Conservation (phyloP, 2,797 vertebrate genomes). For the Eutrigla gurnardus region DNA sequence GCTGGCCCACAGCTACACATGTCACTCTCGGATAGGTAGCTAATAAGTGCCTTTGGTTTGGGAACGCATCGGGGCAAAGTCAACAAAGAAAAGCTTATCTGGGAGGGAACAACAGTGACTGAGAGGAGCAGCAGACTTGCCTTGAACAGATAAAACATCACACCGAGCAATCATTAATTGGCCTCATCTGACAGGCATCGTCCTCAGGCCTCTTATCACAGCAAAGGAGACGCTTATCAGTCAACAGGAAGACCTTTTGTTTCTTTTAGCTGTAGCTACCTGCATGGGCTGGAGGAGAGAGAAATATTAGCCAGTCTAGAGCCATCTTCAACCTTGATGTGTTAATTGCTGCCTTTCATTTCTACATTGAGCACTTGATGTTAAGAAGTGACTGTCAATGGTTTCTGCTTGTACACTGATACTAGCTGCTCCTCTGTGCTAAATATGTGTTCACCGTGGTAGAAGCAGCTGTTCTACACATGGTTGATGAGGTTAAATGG, state of each 20-base stretch:
- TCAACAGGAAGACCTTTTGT: constrained; percentile 49
- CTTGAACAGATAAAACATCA: constrained; percentile 70
- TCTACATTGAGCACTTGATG: constrained; percentile 49
- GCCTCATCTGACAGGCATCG: constrained; percentile 70
- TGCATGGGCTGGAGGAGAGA: constrained; percentile 33
- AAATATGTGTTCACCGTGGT: constrained; percentile 17
- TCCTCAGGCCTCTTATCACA: constrained; percentile 67
- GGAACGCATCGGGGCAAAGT: constrained; percentile 68
- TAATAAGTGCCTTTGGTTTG: constrained; percentile 63
- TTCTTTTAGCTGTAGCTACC: constrained; percentile 48
- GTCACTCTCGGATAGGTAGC: constrained; percentile 72
- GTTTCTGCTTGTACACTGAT: constrained; percentile 30
- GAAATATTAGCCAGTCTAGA: background rate
- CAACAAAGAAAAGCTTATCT: constrained; percentile 71
- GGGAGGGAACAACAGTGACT: constrained; percentile 53
- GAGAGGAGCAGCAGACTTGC: constrained; percentile 55
- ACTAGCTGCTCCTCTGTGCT: constrained; percentile 7
- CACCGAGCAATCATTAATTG: constrained; percentile 70
- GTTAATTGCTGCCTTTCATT: constrained; percentile 67
- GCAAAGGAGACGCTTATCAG: constrained; percentile 68
- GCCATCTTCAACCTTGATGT: constrained; percentile 67
- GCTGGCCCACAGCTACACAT: constrained; percentile 53
- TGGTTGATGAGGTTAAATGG: background rate
- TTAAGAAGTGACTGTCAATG: constrained; percentile 27
- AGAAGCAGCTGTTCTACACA: constrained; percentile 18